phyloP scores from a whole-genome alignment of 1,140 invertebrate genomes.

The Bombus sibiricus region DNA sequence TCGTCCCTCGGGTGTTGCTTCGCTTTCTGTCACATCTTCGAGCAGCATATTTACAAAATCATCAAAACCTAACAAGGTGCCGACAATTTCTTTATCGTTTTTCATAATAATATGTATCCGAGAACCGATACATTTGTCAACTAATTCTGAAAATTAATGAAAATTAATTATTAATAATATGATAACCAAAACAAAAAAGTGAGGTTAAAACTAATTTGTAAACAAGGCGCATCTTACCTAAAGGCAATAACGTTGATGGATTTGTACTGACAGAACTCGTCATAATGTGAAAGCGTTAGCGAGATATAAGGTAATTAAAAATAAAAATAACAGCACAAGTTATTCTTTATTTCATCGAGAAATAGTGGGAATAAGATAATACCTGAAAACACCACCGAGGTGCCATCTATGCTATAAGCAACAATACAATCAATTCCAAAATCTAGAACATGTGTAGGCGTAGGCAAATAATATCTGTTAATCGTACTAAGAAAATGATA shows the following conservation, averaged over 20 bases:
- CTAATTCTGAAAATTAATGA: slow-evolving; percentile 88
- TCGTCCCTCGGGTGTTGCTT: slow-evolving; percentile 97
- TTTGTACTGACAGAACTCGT: slow-evolving; percentile 83
- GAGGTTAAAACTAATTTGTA: slow-evolving; percentile 24
- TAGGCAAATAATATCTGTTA: too few relatives aligned
- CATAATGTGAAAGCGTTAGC: slow-evolving; percentile 60
- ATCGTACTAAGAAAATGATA: too few relatives aligned
- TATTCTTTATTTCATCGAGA: not conserved
- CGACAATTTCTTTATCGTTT: slow-evolving; percentile 99
- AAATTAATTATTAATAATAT: too few relatives aligned
- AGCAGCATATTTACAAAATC: slow-evolving; percentile 99
- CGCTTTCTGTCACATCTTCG: slow-evolving; percentile 96
- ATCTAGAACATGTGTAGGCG: not conserved
- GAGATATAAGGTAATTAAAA: slow-evolving; percentile 8
- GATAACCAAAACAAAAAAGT: not conserved
- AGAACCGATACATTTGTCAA: slow-evolving; percentile 99
- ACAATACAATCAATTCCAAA: not conserved
- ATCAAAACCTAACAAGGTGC: slow-evolving; percentile 98
- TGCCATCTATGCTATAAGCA: not conserved
- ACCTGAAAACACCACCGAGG: not conserved
- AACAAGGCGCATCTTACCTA: slow-evolving; percentile 81
- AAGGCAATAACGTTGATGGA: slow-evolving; percentile 88
- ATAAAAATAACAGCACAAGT: slow-evolving; percentile 3
- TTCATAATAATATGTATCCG: slow-evolving; percentile 99
- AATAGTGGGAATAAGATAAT: slow-evolving; percentile 11